Evolutionary conservation across 2,113 vertebrate species (phyloP).

Genomic region (Orycteropus afer): DNA sequence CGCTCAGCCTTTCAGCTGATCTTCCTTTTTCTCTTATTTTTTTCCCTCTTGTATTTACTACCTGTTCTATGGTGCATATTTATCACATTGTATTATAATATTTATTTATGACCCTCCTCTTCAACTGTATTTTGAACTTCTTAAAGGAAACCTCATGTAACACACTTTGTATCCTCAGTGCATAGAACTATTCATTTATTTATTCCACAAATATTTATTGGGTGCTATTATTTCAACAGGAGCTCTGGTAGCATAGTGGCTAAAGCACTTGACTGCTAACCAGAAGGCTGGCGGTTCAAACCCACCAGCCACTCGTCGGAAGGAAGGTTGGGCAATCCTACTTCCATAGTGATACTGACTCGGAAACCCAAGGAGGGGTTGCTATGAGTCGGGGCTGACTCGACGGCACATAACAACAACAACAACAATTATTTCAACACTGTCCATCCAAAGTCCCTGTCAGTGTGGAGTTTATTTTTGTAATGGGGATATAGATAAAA

Average conservation of each 20-base stretch:
- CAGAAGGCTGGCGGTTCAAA: no score
- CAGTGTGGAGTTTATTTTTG: background rate
- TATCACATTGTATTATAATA: background rate
- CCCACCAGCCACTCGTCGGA: no score
- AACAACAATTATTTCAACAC: background rate
- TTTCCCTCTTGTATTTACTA: background rate
- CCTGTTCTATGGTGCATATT: background rate
- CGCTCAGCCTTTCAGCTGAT: background rate
- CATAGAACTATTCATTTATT: no score
- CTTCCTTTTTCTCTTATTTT: background rate
- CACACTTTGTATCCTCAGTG: background rate
- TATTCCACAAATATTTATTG: no score
- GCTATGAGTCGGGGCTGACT: no score
- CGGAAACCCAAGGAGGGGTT: no score
- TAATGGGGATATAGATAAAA: background rate
- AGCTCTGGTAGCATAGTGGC: no score
- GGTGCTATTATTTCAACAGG: no score
- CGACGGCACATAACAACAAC: no score
- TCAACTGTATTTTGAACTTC: background rate
- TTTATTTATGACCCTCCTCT: background rate
- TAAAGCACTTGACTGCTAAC: no score
- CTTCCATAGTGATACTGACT: no score
- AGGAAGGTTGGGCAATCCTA: no score
- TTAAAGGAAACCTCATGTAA: background rate
- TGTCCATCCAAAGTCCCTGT: background rate